Conservation (phyloP, 2,888 invertebrate genomes). For the Atethmia centrago region DNA sequence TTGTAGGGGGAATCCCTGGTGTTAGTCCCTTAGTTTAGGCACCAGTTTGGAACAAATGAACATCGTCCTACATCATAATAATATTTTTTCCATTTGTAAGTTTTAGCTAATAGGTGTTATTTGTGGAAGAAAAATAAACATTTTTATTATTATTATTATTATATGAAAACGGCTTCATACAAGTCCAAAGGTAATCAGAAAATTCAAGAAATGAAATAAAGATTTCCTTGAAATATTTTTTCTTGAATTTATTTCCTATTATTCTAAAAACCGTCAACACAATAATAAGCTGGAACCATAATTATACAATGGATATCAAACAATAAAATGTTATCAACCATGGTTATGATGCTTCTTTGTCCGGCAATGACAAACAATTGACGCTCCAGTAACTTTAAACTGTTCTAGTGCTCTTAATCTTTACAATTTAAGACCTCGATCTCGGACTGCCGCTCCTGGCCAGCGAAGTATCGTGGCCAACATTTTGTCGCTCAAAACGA, state of each 20-base stretch:
- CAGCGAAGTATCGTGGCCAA: constrained; percentile 45
- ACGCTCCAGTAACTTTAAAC: constrained; percentile 24
- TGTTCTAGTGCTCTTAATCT: constrained; percentile 45
- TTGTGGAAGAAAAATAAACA: too few relatives aligned
- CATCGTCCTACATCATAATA: too few relatives aligned
- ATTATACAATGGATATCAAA: constrained; percentile 1
- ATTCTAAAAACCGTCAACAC: not conserved
- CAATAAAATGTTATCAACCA: not conserved
- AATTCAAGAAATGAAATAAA: not conserved
- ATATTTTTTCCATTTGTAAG: too few relatives aligned
- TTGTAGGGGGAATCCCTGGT: too few relatives aligned
- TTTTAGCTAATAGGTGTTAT: too few relatives aligned
- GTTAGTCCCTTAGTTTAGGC: too few relatives aligned
- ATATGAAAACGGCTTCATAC: not conserved
- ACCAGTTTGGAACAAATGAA: too few relatives aligned
- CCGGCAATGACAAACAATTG: constrained; percentile 10
- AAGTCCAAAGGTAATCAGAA: not conserved
- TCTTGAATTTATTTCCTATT: too few relatives aligned
- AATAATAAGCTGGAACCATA: not conserved
- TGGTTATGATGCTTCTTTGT: constrained; percentile 4
- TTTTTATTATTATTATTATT: too few relatives aligned
- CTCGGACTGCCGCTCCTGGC: constrained; percentile 25
- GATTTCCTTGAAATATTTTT: too few relatives aligned
- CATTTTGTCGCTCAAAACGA: constrained; percentile 33
- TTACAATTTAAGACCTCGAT: constrained; percentile 56